These are phyloP conservation scores for Bos javanicus DNA, from an alignment of 2,113 vertebrate genomes.

Conservation along the genomic window DNA sequence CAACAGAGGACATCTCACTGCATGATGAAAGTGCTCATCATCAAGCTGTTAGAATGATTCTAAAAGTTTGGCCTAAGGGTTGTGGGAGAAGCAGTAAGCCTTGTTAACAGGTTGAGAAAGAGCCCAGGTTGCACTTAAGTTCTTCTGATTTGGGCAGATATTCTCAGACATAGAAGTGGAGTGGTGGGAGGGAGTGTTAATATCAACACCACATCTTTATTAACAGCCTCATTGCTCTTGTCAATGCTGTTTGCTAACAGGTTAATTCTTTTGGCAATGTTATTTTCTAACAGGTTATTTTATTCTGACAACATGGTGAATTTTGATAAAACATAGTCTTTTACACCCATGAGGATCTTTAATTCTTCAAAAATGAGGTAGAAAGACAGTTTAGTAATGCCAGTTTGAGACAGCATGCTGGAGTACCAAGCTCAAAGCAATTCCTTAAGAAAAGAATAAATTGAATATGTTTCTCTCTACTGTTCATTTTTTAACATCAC, in stretches of 20 bases:
- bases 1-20: neutral
- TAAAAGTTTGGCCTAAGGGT: neutral
- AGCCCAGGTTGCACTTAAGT: neutral
- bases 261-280: neutral
- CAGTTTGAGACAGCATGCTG: neutral
- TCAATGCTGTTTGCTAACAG: neutral
- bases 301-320: neutral
- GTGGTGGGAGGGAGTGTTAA: neutral
- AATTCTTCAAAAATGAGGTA: neutral
- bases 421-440: neutral
- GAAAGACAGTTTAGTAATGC: neutral
- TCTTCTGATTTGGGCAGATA: neutral
- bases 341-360: neutral
- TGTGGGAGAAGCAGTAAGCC: neutral
- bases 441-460: neutral
- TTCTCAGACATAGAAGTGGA: neutral
- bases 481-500: neutral
- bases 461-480: neutral
- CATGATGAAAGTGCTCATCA: neutral
- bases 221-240: neutral
- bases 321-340: neutral
- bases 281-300: neutral
- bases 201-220: neutral
- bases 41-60: neutral
- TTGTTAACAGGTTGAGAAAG: neutral